These are phyloP conservation scores for Apodemia mormo DNA, from an alignment of 2,888 invertebrate species.

Conservation along the genomic window DNA sequence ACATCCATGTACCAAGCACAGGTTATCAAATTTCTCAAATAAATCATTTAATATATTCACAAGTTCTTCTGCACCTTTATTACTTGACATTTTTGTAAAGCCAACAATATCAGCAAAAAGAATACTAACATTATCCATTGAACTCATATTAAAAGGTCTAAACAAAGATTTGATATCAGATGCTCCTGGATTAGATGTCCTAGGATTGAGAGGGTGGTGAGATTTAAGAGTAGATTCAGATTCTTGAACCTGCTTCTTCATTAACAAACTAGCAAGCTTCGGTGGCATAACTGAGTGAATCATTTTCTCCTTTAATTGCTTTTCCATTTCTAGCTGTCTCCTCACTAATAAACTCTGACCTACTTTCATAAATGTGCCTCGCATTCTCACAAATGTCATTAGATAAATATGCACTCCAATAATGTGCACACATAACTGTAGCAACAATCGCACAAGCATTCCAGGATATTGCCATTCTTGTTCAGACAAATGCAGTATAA, in stretches of 20 bases:
- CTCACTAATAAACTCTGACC: conserved; percentile 95
- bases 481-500: conserved; percentile 70
- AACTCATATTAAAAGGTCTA: conserved; percentile 97
- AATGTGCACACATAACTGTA: conserved; percentile 94
- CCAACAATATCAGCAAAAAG: conserved; percentile 99
- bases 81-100: conserved; percentile 98
- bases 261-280: conserved; percentile 92
- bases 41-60: conserved; percentile 97
- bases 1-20: conserved; percentile 94
- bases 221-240: conserved; percentile 79
- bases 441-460: conserved; percentile 86
- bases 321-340: conserved; percentile 95
- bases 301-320: conserved; percentile 97
- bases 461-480: conserved; percentile 81
- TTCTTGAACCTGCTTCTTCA: conserved; percentile 87
- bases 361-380: conserved; percentile 98
- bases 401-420: conserved; percentile 96
- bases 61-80: conserved; percentile 97
- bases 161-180: conserved; percentile 91
- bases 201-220: conserved; percentile 62
- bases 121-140: conserved; percentile 97
- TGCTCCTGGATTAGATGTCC: conserved; percentile 79
- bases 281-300: conserved; percentile 99
- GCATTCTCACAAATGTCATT: conserved; percentile 95
- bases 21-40: conserved; percentile 96